Conservation (phyloP, 2,113 vertebrate genomes). For the Chamaetylas fuelleborni region DNA sequence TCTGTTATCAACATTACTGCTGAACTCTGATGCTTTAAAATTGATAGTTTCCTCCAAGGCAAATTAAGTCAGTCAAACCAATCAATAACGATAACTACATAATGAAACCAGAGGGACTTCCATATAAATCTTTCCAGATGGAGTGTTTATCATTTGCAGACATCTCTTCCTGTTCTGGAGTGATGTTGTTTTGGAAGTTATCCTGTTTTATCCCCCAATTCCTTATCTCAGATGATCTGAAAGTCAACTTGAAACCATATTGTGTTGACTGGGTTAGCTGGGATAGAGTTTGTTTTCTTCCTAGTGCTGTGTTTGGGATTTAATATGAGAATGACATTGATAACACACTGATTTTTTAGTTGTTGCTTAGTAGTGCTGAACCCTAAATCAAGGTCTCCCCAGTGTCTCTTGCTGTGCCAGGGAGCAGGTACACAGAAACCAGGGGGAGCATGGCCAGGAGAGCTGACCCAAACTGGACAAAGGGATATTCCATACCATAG, state of each 20-base stretch:
- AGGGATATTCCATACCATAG: not conserved
- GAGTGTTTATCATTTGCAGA: not conserved
- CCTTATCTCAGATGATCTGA: not conserved
- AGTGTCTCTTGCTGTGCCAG: not conserved
- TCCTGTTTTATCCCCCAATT: not conserved
- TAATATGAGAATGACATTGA: not conserved
- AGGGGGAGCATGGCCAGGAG: not conserved
- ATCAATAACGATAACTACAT: not conserved
- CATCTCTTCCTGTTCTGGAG: not conserved
- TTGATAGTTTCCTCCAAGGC: slow-evolving; percentile 9
- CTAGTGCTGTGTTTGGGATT: not conserved
- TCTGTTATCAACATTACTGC: not conserved
- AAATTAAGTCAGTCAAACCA: slow-evolving; percentile 10
- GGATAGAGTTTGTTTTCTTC: not conserved
- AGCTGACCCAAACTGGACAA: not conserved
- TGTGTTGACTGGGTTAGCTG: not conserved
- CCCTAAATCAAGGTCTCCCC: too few species aligned
- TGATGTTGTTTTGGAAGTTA: not conserved
- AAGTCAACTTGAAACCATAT: not conserved
- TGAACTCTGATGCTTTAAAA: not conserved
- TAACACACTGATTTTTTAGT: not conserved
- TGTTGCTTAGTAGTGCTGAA: not conserved
- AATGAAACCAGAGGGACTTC: not conserved
- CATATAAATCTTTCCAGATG: not conserved
- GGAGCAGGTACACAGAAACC: not conserved